Base-by-base conservation (phyloP, 2,113 vertebrate genomes). In the Macquaria australasica region DNA sequence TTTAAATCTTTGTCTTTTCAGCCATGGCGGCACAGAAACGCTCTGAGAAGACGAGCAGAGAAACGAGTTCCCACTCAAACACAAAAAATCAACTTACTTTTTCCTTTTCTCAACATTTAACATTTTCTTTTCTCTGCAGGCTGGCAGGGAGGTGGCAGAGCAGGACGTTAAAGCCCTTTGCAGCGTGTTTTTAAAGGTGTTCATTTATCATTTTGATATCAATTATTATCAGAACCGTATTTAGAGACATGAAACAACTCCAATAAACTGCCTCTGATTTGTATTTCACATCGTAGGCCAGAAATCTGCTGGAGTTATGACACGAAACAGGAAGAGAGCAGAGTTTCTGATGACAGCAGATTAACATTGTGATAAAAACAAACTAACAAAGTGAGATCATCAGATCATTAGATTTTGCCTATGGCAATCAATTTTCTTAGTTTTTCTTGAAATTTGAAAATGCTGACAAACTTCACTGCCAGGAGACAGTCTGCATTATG, bases 121-220 rank as follows among this genome's bases (percentile, higher is more conserved):
- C 34, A 21, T 31, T 9, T 45, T 37, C 14, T 18, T n/a, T 16
- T 50, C 50, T 84, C 45, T 68, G 66, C 7, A 34, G 72, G 69
- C 66, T 20, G 63, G 21, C 73, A 48, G 79, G 59, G 59, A 85
- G 67, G 75, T 23, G 83, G 81, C 28, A 50, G 37, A 14, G 59
- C 28, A 71, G 28, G 34, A 45, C 1, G 39, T 6, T 28, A 51
- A 5, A 63, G 14, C 9, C 4, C 37, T 28, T 8, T 77, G 56
- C 20, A 23, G 11, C 6, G 1, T 21, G 11, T 76, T 34, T 60
- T 51, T 71, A 56, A 74, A 45, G 43, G 43, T 23, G 59, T 55
- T 8, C 1, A n/a, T 51, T 7, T 3, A 10, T 59, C 5, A 48
- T 50, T 79, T 78, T 37, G 6, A 64, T 31, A 25, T 25, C 10